Base-by-base conservation (phyloP, 2,113 vertebrate species). In the Pristiophorus japonicus region DNA sequence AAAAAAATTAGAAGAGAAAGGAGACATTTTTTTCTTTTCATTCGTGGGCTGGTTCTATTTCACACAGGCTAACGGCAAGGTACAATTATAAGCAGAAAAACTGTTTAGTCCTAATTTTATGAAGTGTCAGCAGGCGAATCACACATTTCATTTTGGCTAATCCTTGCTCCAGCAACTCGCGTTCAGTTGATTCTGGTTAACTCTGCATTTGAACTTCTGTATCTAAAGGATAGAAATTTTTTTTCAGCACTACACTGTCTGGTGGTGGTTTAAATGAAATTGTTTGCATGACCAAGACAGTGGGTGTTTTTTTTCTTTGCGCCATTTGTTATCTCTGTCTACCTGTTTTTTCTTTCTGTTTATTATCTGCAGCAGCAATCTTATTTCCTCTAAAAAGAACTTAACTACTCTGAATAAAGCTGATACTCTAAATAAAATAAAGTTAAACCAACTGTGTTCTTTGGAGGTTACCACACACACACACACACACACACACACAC, bases 391-490 rank as follows among this genome's bases (percentile, higher is more conserved):
- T 96, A 95, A 95, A 96, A 95, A 45, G 63, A 45, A 42, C 84
- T 87, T 51, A 51, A 87, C 38, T 67, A 18, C 38, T 92, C 55
- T 27, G 95, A 95, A 95, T 96, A 94, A 96, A 96, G 95, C 95
- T 95, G 88, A 95, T 96, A 65, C 95, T 95, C 95, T 38, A 85
- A 93, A 70, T 95, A 96, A 84, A 95, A 88, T 78, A 92, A 95
- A 95, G 63, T 96, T 95, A 91, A 96, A 88, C 94, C 96, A 95
- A 45, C 95, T 95, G 95, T 95, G 62, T 73, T 90, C 96, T 91
- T 78, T 90, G 95, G 94, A 91, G 96, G 93, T 95, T 94, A 73
- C 90, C 96, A 95, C 96, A 96, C 96, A 90, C 88, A 94, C 87
- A 94, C 90, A n/a, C n/a, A n/a, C n/a, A n/a, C n/a, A n/a, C n/a